Evolutionary conservation across 1,140 invertebrate genomes (phyloP).

Genomic region (Drosophila kohkoa): DNA sequence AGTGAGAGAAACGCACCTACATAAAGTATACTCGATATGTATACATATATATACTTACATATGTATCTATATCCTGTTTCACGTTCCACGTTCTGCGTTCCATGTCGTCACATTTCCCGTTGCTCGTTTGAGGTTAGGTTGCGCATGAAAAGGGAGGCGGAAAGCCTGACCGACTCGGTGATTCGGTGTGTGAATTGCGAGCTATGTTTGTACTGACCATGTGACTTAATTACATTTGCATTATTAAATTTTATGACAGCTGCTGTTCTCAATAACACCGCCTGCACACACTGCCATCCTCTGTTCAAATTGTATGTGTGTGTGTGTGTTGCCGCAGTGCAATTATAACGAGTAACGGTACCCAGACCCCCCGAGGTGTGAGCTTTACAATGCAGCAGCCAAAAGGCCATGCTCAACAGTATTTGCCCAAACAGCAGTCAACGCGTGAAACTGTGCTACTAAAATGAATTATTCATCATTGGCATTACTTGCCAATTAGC

Average conservation of each 20-base stretch:
- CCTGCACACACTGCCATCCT: slow-evolving; percentile 8
- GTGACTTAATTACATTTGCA: slow-evolving; percentile 79
- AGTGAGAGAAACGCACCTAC: slow-evolving; percentile 4
- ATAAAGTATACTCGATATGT: too few species aligned
- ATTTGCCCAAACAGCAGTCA: neutral
- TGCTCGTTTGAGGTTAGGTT: slow-evolving; percentile 36
- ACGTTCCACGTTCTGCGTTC: neutral
- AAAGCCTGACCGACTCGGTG: neutral
- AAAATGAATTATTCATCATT: neutral
- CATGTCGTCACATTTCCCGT: neutral
- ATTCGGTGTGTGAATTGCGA: slow-evolving; percentile 26
- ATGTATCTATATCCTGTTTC: neutral
- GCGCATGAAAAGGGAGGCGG: slow-evolving; percentile 4
- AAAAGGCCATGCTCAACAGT: slow-evolving; percentile 15
- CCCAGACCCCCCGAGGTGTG: slow-evolving; percentile 11
- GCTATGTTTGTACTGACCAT: slow-evolving; percentile 39
- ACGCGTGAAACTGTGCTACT: neutral
- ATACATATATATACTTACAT: neutral
- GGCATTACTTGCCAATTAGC: too few species aligned
- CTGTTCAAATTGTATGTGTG: neutral
- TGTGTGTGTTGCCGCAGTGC: slow-evolving; percentile 18
- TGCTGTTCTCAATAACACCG: slow-evolving; percentile 60
- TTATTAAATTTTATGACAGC: slow-evolving; percentile 82
- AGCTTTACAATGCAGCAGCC: slow-evolving; percentile 20
- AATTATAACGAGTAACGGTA: slow-evolving; percentile 34